Conservation (phyloP, 2,797 vertebrate species). For the Rhynchonycteris naso region DNA sequence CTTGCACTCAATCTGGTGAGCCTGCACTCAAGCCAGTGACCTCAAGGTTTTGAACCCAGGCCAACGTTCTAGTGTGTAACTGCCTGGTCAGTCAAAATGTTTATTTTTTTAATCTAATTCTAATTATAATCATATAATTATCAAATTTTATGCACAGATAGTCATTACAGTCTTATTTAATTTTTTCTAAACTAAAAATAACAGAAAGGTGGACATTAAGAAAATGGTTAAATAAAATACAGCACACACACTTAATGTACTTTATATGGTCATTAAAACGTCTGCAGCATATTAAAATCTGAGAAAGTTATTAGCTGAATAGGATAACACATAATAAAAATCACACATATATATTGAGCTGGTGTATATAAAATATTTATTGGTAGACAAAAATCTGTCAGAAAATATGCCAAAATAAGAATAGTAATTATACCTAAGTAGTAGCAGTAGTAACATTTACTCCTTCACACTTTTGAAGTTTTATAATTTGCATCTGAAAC, state of each 20-base stretch:
- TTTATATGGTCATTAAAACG: not conserved
- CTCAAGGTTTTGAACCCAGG: no score
- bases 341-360: not conserved
- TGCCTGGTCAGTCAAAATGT: no score
- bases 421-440: not conserved
- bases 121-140: not conserved
- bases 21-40: no score
- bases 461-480: not conserved
- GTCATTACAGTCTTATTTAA: not conserved
- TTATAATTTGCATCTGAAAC: not conserved
- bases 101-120: not conserved
- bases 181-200: not conserved
- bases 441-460: not conserved
- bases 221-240: constrained; percentile 1
- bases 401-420: not conserved
- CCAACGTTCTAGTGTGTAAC: no score
- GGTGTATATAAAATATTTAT: not conserved
- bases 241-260: not conserved
- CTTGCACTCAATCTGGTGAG: no score
- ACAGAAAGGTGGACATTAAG: not conserved
- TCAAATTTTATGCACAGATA: not conserved
- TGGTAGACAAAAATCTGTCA: not conserved
- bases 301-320: not conserved
- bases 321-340: not conserved
- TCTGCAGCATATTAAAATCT: not conserved